phyloP scores from a whole-genome alignment of 2,113 vertebrate species.

The Sterrhoptilus dennistouni region DNA sequence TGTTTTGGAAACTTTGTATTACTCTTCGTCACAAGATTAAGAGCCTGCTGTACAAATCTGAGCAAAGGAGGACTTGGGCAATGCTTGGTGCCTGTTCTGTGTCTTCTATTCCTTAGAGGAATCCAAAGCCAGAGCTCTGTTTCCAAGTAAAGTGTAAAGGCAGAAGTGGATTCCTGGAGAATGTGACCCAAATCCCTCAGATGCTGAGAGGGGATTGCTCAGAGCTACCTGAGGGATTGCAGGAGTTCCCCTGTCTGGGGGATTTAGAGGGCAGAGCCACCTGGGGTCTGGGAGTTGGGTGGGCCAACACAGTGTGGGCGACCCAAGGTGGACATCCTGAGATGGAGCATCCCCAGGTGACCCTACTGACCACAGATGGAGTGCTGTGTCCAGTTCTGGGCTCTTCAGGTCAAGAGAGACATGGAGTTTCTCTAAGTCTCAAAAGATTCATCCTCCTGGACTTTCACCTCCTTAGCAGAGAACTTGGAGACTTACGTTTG shows the following conservation, averaged over 20 bases:
- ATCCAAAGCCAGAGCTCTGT: not conserved
- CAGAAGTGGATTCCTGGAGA: not conserved
- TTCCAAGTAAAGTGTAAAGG: not conserved
- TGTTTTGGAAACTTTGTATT: not conserved
- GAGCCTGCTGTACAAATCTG: not conserved
- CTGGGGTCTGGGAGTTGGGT: not conserved
- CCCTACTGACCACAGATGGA: not conserved
- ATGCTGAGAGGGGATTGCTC: not conserved
- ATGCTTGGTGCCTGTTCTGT: not conserved
- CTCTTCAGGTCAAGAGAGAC: not conserved
- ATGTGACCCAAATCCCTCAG: not conserved
- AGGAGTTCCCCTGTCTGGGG: not conserved
- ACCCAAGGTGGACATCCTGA: not conserved
- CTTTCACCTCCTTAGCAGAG: not conserved
- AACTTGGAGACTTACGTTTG: not conserved
- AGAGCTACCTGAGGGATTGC: not conserved
- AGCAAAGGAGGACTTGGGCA: not conserved
- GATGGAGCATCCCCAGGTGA: not conserved
- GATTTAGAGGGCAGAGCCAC: not conserved
- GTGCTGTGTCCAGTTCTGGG: not conserved
- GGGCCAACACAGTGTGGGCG: not conserved
- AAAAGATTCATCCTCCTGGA: not conserved
- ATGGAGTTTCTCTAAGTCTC: not conserved
- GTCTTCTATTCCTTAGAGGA: not conserved
- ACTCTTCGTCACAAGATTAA: not conserved